A percentile compares a stretch with the other conserved stretches of the same genome.
phyloP scores from a whole-genome alignment of 2,888 invertebrate genomes.

The Nezara viridula region DNA sequence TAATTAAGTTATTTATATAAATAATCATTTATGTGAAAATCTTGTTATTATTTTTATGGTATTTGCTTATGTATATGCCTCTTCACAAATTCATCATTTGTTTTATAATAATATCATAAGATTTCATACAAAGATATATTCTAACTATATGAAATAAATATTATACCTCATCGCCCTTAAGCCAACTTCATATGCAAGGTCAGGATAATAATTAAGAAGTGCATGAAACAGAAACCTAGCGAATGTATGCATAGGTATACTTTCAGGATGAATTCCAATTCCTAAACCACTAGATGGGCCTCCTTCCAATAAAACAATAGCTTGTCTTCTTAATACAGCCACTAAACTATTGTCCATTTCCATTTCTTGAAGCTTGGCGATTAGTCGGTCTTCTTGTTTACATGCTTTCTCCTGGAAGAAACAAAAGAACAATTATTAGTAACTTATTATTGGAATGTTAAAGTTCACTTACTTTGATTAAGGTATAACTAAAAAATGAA shows the following conservation, averaged over 20 bases:
- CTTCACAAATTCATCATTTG: neutral
- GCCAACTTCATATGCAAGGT: conserved; percentile 85
- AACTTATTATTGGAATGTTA: neutral
- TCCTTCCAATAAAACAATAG: conserved; percentile 80
- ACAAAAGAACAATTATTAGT: conserved; percentile 51
- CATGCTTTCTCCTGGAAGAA: conserved; percentile 74
- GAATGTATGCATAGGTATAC: conserved; percentile 88
- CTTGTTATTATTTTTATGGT: neutral
- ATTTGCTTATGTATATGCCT: too few relatives aligned
- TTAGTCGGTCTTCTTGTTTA: conserved; percentile 83
- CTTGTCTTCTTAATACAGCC: conserved; percentile 78
- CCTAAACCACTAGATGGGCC: conserved; percentile 84
- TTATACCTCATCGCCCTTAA: conserved; percentile 79
- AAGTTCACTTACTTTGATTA: too few relatives aligned
- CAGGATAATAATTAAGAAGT: conserved; percentile 80
- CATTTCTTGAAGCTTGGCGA: conserved; percentile 81
- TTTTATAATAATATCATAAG: neutral
- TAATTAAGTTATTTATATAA: too few relatives aligned
- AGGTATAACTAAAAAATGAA: too few relatives aligned
- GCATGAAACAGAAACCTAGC: conserved; percentile 85
- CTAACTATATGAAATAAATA: conserved; percentile 39
- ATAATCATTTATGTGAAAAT: too few relatives aligned
- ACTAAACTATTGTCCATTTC: conserved; percentile 81
- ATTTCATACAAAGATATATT: conserved; percentile 38
- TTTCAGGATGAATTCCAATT: conserved; percentile 83